Conservation (phyloP, 2,888 invertebrate genomes). For the Apodemia hepburni region DNA sequence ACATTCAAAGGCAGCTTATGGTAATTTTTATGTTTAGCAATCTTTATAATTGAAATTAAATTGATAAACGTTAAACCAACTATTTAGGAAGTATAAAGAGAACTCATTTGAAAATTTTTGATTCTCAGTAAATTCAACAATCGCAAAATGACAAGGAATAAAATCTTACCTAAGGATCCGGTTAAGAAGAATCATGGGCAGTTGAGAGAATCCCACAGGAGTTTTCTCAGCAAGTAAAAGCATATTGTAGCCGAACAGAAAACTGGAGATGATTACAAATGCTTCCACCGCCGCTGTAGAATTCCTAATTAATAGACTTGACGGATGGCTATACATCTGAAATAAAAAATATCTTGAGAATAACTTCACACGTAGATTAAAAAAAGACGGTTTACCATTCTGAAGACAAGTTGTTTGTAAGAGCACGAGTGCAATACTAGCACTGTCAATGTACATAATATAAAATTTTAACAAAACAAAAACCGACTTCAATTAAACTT, state of each 20-base stretch:
- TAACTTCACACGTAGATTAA: too few relatives aligned
- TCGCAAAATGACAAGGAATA: background rate
- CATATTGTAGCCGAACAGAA: constrained; percentile 53
- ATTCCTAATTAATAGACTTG: constrained; percentile 51
- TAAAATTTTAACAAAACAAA: too few relatives aligned
- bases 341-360: background rate
- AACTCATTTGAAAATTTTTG: background rate
- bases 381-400: too few relatives aligned
- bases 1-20: too few relatives aligned
- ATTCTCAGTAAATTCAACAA: background rate
- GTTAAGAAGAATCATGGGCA: background rate
- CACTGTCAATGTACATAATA: too few relatives aligned
- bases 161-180: background rate
- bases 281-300: constrained; percentile 52
- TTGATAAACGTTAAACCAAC: too few relatives aligned
- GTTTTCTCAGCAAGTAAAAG: constrained; percentile 33
- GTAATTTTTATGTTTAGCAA: too few relatives aligned
- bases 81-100: background rate
- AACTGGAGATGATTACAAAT: constrained; percentile 54
- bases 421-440: too few relatives aligned
- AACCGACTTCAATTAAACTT: too few relatives aligned
- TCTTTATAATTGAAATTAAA: too few relatives aligned
- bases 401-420: too few relatives aligned
- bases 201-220: background rate
- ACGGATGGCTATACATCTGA: constrained; percentile 42